Conservation (phyloP, 2,113 vertebrate genomes). For the Nothoprocta perdicaria region DNA sequence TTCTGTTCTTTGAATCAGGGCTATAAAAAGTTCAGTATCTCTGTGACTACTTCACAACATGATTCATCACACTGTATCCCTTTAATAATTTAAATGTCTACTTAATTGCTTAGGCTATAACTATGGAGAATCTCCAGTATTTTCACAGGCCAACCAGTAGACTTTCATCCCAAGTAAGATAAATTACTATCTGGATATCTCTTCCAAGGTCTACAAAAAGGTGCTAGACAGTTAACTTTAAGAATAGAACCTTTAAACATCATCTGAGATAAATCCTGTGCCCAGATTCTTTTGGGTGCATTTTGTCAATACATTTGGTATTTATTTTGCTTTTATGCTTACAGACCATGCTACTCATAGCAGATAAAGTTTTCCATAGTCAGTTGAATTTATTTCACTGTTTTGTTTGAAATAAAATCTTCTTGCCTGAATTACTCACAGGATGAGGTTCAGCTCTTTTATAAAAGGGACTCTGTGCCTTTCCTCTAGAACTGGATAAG, state of each 20-base stretch:
- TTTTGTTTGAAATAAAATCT: not conserved
- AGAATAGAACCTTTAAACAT: not conserved
- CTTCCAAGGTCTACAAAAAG: not conserved
- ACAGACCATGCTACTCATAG: not conserved
- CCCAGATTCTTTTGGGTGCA: too few species aligned
- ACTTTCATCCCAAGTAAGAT: not conserved
- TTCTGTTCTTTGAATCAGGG: not conserved
- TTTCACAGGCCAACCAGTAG: not conserved
- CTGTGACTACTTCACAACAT: not conserved
- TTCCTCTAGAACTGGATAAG: not conserved
- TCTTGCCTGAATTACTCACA: not conserved
- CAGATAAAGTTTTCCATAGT: not conserved
- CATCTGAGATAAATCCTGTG: fast-evolving
- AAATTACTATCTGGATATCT: not conserved
- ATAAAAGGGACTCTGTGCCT: not conserved
- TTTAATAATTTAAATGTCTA: not conserved
- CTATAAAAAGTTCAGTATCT: not conserved
- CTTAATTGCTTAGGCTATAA: not conserved
- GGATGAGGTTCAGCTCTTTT: not conserved
- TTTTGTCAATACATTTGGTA: not conserved
- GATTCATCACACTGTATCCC: not conserved
- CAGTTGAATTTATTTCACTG: not conserved
- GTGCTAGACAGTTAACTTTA: not conserved
- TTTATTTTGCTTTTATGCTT: not conserved
- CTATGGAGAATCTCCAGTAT: not conserved